Percentiles rank a stretch among this genome's conserved stretches.
phyloP scores from a whole-genome alignment of 2,888 invertebrate genomes.

The Dyspetes luteomarginatus region DNA sequence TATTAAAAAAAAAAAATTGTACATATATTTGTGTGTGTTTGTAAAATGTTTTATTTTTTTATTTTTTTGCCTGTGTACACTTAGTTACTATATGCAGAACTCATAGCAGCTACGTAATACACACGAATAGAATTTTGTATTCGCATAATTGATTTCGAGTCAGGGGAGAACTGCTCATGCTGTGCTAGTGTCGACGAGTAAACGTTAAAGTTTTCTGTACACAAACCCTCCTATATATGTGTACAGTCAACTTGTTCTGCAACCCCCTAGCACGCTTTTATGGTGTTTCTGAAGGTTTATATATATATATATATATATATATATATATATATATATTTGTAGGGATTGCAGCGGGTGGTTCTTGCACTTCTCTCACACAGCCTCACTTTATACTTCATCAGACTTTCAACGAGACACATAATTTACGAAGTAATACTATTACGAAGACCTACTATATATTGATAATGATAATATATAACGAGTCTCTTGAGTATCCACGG shows the following conservation, averaged over 20 bases:
- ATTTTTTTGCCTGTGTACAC: not conserved
- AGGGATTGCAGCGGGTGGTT: conserved; percentile 4
- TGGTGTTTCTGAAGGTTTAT: not conserved
- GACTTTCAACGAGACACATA: conserved; percentile 53
- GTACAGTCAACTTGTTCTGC: not conserved
- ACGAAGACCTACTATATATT: conserved; percentile 2
- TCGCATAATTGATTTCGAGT: conserved; percentile 57
- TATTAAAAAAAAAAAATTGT: not conserved
- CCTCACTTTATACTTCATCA: conserved; percentile 40
- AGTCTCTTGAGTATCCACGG: conserved; percentile 50
- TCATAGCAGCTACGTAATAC: conserved; percentile 23
- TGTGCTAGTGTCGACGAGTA: not conserved
- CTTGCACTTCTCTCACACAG: conserved; percentile 2
- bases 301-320: not conserved
- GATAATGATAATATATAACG: conserved; percentile 35
- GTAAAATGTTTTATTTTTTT: too few species aligned
- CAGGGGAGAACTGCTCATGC: not conserved
- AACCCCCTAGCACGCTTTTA: not conserved
- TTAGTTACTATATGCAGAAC: conserved; percentile 19
- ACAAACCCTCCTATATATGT: not conserved
- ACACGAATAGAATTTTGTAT: conserved; percentile 31
- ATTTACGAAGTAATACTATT: conserved; percentile 30
- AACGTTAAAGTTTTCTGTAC: conserved; percentile 42
- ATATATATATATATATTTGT: not conserved
- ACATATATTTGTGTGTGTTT: not conserved